Conservation (phyloP, 1,140 invertebrate species). For the Neodiprion fabricii region DNA sequence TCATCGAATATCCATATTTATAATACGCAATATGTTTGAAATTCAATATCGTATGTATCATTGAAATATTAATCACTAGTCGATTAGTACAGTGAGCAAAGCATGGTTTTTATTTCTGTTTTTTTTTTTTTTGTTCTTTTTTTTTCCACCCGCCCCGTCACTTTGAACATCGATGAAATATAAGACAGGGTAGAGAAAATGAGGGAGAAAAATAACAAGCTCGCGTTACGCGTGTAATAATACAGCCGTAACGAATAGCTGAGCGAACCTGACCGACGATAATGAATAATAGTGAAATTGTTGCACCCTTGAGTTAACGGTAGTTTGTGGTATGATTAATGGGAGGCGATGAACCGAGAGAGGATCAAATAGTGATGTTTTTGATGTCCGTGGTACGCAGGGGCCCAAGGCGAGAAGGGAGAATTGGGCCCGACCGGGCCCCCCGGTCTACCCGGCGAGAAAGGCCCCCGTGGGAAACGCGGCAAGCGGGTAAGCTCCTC, state of each 20-base stretch:
- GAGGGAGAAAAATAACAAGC: too few relatives aligned
- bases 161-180: neutral
- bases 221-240: too few relatives aligned
- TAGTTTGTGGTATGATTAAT: slow-evolving; percentile 16
- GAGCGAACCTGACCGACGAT: neutral
- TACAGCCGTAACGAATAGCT: too few relatives aligned
- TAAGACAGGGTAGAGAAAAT: too few relatives aligned
- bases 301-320: neutral
- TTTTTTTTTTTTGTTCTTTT: slow-evolving; percentile 12
- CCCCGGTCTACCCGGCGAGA: slow-evolving; percentile 76
- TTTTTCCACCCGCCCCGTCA: neutral
- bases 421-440: slow-evolving; percentile 76
- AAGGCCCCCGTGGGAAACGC: slow-evolving; percentile 80
- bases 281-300: slow-evolving; percentile 1
- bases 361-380: slow-evolving; percentile 22
- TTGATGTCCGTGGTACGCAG: slow-evolving; percentile 56
- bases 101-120: slow-evolving; percentile 3
- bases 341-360: slow-evolving; percentile 12
- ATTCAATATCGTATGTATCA: too few relatives aligned
- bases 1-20: too few relatives aligned
- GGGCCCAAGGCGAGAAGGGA: slow-evolving; percentile 79
- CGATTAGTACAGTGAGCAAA: neutral
- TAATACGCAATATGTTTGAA: too few relatives aligned
- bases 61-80: too few relatives aligned
- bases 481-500: slow-evolving; percentile 83